Percentiles rank a stretch among this genome's conserved stretches.
These are phyloP conservation scores for Oscarella lobularis DNA, from an alignment of 37 sponge, comb jelly and placozoan species.

Conservation along the genomic window DNA sequence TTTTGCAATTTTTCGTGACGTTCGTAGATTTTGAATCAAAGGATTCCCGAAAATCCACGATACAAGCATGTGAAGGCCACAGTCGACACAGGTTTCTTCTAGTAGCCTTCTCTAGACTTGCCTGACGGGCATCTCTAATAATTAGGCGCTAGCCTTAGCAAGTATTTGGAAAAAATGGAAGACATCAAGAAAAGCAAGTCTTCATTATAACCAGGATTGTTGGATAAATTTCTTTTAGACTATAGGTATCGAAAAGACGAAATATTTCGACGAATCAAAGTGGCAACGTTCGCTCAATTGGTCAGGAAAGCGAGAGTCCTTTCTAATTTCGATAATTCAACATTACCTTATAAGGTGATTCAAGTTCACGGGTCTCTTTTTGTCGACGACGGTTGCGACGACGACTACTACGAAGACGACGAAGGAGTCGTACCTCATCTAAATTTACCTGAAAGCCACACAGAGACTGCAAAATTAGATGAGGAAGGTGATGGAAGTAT, in stretches of 20 bases:
- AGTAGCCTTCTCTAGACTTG: too few relatives aligned
- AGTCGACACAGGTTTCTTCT: conserved; percentile 69
- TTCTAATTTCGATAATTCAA: too few relatives aligned
- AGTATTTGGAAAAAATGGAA: conserved; percentile 59
- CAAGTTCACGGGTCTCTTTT: too few relatives aligned
- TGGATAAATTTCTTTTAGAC: conserved; percentile 22
- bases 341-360: too few relatives aligned
- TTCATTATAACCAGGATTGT: neutral
- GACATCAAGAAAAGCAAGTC: conserved; percentile 64
- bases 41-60: conserved; percentile 81
- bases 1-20: too few relatives aligned
- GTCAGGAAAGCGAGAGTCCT: conserved; percentile 23
- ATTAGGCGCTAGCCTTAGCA: conserved; percentile 53
- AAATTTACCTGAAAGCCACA: too few relatives aligned
- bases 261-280: conserved; percentile 88
- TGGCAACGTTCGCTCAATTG: conserved; percentile 91
- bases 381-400: too few relatives aligned
- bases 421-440: too few relatives aligned
- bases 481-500: too few relatives aligned
- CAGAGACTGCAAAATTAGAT: too few relatives aligned
- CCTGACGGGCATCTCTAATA: too few relatives aligned
- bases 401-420: too few relatives aligned
- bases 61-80: conserved; percentile 72
- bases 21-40: conserved; percentile 53
- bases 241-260: conserved; percentile 85